Evolutionary conservation across 2,113 vertebrate species (phyloP).

Genomic region (Megatriorchis doriae): DNA sequence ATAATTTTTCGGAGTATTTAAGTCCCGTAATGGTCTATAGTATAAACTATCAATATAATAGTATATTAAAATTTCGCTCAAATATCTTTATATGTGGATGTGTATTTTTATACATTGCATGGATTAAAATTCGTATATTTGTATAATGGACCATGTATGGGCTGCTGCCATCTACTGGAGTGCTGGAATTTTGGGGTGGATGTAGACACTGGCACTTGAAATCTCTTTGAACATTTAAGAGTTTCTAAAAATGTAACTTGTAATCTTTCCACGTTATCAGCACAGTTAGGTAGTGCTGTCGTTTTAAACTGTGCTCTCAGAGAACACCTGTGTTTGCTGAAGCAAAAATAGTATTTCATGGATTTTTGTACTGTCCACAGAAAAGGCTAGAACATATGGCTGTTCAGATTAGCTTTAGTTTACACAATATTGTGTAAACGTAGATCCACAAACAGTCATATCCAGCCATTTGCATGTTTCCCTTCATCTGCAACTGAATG

Average conservation of each 20-base stretch:
- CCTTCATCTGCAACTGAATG: neutral
- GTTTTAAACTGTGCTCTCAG: neutral
- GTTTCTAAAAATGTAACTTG: neutral
- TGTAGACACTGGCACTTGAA: neutral
- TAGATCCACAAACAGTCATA: neutral
- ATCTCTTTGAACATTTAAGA: neutral
- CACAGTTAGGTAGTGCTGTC: neutral
- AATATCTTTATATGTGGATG: neutral
- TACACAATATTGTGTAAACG: neutral
- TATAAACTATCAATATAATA: neutral
- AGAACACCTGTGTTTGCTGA: neutral
- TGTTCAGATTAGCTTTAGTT: neutral
- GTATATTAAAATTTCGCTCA: neutral
- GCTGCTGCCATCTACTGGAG: no score
- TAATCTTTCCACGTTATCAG: neutral
- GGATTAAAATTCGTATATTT: neutral
- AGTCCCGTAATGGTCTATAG: neutral
- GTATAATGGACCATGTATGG: rapidly evolving
- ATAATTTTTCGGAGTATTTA: neutral
- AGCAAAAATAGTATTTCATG: neutral
- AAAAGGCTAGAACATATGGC: neutral
- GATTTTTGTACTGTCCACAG: neutral
- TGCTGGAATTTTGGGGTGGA: neutral
- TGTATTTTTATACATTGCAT: neutral
- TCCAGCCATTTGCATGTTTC: neutral